Base-by-base conservation (phyloP, 2,113 vertebrate species). In the Crotalus horridus region DNA sequence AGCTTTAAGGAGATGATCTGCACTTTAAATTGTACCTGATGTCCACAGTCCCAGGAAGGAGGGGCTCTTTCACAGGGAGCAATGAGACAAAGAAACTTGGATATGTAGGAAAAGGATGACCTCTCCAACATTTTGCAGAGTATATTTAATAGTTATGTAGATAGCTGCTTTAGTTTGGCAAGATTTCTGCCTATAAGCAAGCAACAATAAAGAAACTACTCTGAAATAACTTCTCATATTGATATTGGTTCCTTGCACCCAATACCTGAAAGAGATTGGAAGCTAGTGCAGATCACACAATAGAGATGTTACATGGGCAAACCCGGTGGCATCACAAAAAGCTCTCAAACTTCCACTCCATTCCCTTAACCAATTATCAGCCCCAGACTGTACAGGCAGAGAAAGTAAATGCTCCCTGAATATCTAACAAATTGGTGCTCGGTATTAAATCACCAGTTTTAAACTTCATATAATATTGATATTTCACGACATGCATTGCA, bases 401-500 rank as follows among this genome's bases (percentile, higher is more conserved):
- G 87, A 91, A 90, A 7, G 0, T 39, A 0, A 0, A 6, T 17
- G 23, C 17, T 29, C 87, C 95, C 92, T 93, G 88, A 64, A 89
- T 95, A 92, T 48, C 39, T 5, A 87, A 91, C 92, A 90, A 93
- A 88, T 29, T 53, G 1, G 88, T 59, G 64, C 1, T 59, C 61
- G n/a, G 89, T 46, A 81, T 94, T 93, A 94, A 96, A 95, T 91
- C 94, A 94, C 89, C 95, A 29, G 4, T 96, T 90, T 91, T 81
- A 54, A 24, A 94, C 92, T 95, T 93, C 23, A 59, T 21, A 85
- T 88, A 53, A 94, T 96, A 96, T 96, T 96, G 96, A 97, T 97
- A 96, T 97, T 96, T 97, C 95, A 91, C 85, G 91, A 61, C 93
- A 88, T 95, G 94, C 74, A 95, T 96, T 96, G 96, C 95, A 96